Conservation (phyloP, 2,888 invertebrate species). For the Amblyjoppa proteus region DNA sequence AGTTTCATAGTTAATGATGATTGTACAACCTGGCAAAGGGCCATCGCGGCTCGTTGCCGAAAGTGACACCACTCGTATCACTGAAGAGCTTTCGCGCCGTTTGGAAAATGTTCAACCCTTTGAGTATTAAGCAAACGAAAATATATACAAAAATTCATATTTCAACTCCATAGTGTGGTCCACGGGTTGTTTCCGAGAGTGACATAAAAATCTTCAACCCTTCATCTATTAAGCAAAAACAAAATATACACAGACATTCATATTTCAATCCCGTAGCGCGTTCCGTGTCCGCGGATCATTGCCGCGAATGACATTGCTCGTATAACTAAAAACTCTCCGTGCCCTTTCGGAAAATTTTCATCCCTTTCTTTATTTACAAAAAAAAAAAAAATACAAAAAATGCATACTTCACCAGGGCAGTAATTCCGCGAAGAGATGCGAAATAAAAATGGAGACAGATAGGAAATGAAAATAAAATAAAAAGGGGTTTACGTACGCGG, state of each 20-base stretch:
- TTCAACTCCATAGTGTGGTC: neutral
- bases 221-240: neutral
- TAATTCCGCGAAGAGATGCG: neutral
- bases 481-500: neutral
- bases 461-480: neutral
- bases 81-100: no score
- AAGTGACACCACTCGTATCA: neutral
- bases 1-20: no score
- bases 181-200: neutral
- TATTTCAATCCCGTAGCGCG: no score
- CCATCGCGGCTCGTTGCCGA: neutral
- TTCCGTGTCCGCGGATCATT: neutral
- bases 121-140: neutral
- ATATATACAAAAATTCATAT: no score
- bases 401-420: neutral
- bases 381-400: neutral
- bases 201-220: neutral
- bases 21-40: no score
- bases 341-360: neutral
- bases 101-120: neutral
- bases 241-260: no score
- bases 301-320: neutral
- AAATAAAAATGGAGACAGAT: neutral
- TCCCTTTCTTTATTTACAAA: neutral
- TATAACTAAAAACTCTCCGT: no score